Conservation (phyloP, 2,797 vertebrate genomes). For the Lepilemur ruficaudatus region DNA sequence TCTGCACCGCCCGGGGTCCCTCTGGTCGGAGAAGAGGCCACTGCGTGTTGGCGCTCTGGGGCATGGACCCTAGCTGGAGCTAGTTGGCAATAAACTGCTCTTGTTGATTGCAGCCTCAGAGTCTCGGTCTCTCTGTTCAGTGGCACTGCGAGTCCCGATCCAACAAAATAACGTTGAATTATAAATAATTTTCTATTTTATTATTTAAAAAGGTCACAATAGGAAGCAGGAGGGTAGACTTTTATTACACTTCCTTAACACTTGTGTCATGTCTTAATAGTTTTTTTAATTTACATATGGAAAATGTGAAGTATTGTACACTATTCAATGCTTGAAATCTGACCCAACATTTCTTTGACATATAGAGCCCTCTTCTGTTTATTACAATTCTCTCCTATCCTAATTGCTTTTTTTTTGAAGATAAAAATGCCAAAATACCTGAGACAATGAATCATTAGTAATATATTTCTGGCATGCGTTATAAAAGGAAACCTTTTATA, state of each 20-base stretch:
- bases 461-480: not conserved
- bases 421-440: not conserved
- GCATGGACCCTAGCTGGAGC: no score
- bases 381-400: not conserved
- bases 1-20: no score
- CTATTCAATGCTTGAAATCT: not conserved
- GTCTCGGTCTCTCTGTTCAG: no score
- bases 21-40: no score
- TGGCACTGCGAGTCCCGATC: no score
- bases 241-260: not conserved
- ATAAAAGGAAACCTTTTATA: not conserved
- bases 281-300: not conserved
- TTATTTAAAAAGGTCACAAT: not conserved
- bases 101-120: no score
- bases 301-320: not conserved
- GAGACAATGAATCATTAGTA: not conserved
- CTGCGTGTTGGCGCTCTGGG: no score
- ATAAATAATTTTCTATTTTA: not conserved
- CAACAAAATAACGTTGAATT: not conserved
- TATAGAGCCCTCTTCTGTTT: not conserved
- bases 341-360: not conserved
- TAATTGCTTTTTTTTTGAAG: not conserved
- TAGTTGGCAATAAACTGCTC: no score
- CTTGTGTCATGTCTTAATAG: not conserved
- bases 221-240: not conserved